These are phyloP conservation scores for Drosophila lowei DNA, from an alignment of 1,140 invertebrate species.

Conservation along the genomic window DNA sequence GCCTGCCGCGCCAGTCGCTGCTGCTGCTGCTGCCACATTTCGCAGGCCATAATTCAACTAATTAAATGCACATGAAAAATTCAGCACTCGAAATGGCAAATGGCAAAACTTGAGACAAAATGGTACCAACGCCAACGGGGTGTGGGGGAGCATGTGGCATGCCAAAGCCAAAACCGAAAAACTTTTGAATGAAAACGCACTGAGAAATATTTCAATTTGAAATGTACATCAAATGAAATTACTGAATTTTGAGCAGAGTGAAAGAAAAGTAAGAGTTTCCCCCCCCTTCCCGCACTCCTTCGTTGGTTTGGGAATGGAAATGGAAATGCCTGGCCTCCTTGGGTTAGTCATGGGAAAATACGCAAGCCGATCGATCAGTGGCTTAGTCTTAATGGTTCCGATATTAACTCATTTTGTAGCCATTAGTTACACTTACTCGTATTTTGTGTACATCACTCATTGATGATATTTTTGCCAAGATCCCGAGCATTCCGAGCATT, in stretches of 20 bases:
- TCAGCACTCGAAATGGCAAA: conserved; percentile 77
- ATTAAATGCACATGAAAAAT: conserved; percentile 82
- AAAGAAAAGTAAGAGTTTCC: conserved; percentile 38
- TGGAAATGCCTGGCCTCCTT: conserved; percentile 8
- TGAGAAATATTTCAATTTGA: conserved; percentile 71
- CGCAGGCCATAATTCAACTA: conserved; percentile 79
- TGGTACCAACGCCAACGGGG: conserved; percentile 27
- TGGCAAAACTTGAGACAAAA: conserved; percentile 50
- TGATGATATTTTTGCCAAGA: too few species aligned
- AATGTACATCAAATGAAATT: conserved; percentile 58
- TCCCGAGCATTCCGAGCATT: too few species aligned
- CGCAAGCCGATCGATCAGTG: background rate
- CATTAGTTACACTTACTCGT: background rate
- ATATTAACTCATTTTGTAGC: conserved; percentile 1
- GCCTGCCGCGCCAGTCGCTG: conserved; percentile 20
- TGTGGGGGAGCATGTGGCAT: conserved; percentile 13
- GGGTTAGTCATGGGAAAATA: conserved; percentile 37
- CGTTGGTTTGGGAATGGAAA: conserved; percentile 31
- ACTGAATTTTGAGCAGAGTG: conserved; percentile 58
- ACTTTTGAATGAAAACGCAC: conserved; percentile 45
- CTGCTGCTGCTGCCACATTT: conserved; percentile 60
- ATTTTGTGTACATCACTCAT: background rate
- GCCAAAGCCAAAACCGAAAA: conserved; percentile 40
- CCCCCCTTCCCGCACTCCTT: background rate
- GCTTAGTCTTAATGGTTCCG: background rate